These are phyloP conservation scores for Sturnira hondurensis DNA, from an alignment of 2,113 vertebrate species.

Conservation along the genomic window DNA sequence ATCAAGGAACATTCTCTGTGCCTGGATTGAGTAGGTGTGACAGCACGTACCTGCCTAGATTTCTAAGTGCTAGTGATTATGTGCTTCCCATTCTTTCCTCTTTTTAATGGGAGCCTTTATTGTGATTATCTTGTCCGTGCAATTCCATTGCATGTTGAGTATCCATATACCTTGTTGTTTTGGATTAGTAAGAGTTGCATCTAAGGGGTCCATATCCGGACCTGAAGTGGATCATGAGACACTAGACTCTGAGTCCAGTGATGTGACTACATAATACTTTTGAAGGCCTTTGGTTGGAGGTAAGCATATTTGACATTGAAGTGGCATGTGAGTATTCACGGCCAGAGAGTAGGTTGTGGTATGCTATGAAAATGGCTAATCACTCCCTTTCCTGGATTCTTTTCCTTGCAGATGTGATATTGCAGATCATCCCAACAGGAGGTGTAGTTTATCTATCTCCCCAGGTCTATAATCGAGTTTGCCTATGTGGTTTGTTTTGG, in stretches of 20 bases:
- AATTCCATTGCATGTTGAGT: not conserved
- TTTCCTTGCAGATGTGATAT: not conserved
- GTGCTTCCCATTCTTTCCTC: not conserved
- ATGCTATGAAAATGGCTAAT: not conserved
- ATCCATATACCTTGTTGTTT: not conserved
- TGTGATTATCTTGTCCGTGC: not conserved
- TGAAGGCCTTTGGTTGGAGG: not conserved
- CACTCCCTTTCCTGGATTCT: not conserved
- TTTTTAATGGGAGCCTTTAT: not conserved
- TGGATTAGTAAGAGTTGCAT: not conserved
- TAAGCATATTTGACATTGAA: not conserved
- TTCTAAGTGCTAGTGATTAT: not conserved
- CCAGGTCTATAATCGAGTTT: not conserved
- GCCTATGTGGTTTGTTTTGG: not conserved
- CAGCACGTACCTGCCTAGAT: not conserved
- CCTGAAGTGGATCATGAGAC: not conserved
- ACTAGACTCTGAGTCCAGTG: not conserved
- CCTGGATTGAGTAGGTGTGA: not conserved
- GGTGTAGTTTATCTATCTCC: not conserved
- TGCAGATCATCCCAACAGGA: not conserved
- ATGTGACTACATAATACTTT: not conserved
- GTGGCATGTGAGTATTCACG: not conserved
- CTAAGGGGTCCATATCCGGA: not conserved
- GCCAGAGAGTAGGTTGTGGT: not conserved
- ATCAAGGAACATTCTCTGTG: not conserved